Conservation (phyloP, 2,113 vertebrate genomes). For the Maylandia zebra region DNA sequence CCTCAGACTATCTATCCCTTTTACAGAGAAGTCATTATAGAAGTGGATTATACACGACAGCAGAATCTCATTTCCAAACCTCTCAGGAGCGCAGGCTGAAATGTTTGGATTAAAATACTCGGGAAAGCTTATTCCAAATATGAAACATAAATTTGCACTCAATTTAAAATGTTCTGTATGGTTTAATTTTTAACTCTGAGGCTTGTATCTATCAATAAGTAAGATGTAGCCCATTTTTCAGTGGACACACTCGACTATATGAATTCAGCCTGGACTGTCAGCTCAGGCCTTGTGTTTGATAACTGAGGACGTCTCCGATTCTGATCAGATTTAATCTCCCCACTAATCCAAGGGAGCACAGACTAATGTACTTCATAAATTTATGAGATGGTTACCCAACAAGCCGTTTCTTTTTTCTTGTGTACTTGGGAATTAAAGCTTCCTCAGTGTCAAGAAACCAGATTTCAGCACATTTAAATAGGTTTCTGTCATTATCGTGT, state of each 20-base stretch:
- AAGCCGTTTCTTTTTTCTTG: not conserved
- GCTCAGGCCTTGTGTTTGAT: not conserved
- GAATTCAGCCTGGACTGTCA: not conserved
- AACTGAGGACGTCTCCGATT: not conserved
- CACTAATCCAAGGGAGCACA: conserved; percentile 16
- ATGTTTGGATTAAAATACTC: conserved; percentile 40
- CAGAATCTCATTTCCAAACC: conserved; percentile 54
- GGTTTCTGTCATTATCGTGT: not conserved
- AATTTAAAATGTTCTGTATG: not conserved
- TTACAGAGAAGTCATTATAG: conserved; percentile 58
- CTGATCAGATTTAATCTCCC: conserved; percentile 27
- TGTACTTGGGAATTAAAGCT: not conserved
- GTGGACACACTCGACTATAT: not conserved
- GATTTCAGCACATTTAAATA: not conserved
- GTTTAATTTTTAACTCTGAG: conserved; percentile 9
- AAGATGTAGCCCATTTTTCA: not conserved
- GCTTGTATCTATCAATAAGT: conserved; percentile 3
- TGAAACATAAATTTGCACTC: conserved; percentile 43
- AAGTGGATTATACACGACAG: conserved; percentile 60
- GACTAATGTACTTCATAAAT: not conserved
- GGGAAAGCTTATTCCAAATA: conserved; percentile 31
- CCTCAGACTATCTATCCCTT: conserved; percentile 35
- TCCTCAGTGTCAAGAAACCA: not conserved
- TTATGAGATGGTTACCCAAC: not conserved
- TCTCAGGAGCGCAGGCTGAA: conserved; percentile 32